Base-by-base conservation (phyloP, 92 coral and sea anemone species). In the Palythoa caribaeorum region DNA sequence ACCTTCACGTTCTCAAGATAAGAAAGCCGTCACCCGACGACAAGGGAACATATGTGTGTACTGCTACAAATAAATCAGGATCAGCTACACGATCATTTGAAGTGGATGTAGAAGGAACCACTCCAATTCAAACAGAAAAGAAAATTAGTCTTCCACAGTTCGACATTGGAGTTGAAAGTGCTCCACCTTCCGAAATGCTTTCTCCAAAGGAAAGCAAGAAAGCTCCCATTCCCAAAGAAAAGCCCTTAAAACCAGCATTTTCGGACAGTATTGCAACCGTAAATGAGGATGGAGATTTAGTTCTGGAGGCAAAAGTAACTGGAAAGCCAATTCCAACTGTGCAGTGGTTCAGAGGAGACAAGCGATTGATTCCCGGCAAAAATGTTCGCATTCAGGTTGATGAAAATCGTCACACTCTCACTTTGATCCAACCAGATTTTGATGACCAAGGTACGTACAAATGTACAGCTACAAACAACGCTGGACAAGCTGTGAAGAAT, bases 31-130 rank as follows among this genome's bases (percentile, higher is more conserved):
- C 78, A 39, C 75, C 89, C 15, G 92, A 81, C 57, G 93, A 90
- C 89, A 90, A 88, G 65, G 99, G 98, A 44, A 89, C 74, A 9
- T 94, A 96, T 79, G 86, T 88, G 4, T 95, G 97, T 55, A 94
- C 94, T 83, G 96, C 94, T 17, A 93, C 90, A 55, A 96, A 90
- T 74, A 93, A 62, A 1, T 71, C 90, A 13, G 93, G 93, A 9
- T 78, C 93, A 63, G 88, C 92, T 28, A 84, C 92, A 50, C 90
- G 92, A 55, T 88, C 92, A 17, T 94, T 94, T 68, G 93, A 92
- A 79, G 97, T 94, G 16, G 95, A 90, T 84, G 89, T 94, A 17
- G 91, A 88, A 90, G 92, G 94, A 48, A 60, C 62, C 21, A n/a
- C 52, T 19, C 70, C 86, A 21, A 50, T 86, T 72, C 83, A 47